These are phyloP conservation scores for Sciaenops ocellatus DNA, from an alignment of 2,797 vertebrate species.

Conservation along the genomic window DNA sequence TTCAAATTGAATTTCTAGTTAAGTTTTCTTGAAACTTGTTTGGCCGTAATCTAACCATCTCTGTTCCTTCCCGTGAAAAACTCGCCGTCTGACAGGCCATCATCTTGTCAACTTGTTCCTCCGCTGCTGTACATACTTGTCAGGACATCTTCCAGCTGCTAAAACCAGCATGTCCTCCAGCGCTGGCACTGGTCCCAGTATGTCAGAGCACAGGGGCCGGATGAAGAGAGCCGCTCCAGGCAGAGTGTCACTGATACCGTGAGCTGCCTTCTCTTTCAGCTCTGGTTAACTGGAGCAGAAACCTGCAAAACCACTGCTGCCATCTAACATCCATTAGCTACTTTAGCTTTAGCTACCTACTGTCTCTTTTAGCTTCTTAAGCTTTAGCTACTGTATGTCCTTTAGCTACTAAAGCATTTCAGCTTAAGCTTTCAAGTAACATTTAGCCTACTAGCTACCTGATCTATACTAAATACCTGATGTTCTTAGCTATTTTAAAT, in stretches of 20 bases:
- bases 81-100: slow-evolving; percentile 16
- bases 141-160: slow-evolving; percentile 55
- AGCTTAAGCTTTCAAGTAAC: not conserved
- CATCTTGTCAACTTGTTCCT: not conserved
- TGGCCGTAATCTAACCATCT: no score
- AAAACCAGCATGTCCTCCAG: slow-evolving; percentile 54
- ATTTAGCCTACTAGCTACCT: not conserved
- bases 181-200: slow-evolving; percentile 56
- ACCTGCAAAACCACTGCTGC: slow-evolving; percentile 9
- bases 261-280: slow-evolving; percentile 37
- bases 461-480: not conserved
- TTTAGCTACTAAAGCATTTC: not conserved
- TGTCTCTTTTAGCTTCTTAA: not conserved
- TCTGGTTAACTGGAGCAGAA: slow-evolving; percentile 14
- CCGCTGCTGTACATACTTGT: slow-evolving; percentile 35
- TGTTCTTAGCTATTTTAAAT: not conserved
- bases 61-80: not conserved
- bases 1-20: not conserved
- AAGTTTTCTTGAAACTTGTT: not conserved
- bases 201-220: slow-evolving; percentile 36
- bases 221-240: slow-evolving; percentile 39
- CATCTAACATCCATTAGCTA: no score
- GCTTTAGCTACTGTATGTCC: not conserved
- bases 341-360: not conserved
- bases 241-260: slow-evolving; percentile 46